Base-by-base conservation (phyloP, 92 coral and sea anemone genomes). In the Diadumene lineata region DNA sequence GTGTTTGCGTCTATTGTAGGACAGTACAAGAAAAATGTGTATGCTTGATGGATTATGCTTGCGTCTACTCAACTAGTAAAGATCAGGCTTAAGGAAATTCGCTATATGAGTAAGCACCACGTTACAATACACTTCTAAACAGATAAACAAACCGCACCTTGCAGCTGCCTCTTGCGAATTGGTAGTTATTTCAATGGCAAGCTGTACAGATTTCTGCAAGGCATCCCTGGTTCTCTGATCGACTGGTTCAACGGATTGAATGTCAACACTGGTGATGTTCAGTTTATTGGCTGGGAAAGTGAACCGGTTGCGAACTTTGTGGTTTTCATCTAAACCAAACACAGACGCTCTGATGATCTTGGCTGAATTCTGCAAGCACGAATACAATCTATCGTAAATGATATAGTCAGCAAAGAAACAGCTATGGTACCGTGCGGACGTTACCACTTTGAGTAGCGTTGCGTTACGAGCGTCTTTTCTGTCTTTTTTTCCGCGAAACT, bases 111-210 rank as follows among this genome's bases (percentile, higher is more conserved):
- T n/a, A n/a, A n/a, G n/a, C n/a, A n/a, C n/a, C n/a, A n/a, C n/a
- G n/a, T n/a, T n/a, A n/a, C n/a, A n/a, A n/a, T n/a, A n/a, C n/a
- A n/a, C n/a, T n/a, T n/a, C n/a, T n/a, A n/a, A n/a, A n/a, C n/a
- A n/a, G n/a, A n/a, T n/a, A n/a, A n/a, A n/a, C n/a, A n/a, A n/a
- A n/a, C n/a, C n/a, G 18, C 38, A 94, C 99, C 99, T 92, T 38
- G 99, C 99, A 74, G 99, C 87, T 4, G 99, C 99, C 50, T 96
- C 99, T 73, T 96, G 99, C 0, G 99, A 92, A 70, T 96, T 96
- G 61, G 99, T 96, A 16, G 99, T 96, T 34, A 96, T 96, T 82
- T 96, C 99, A 60, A 96, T 96, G 23, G 99, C 99, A 57, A 96
- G 84, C 78, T 96, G 99, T 15, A 96, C 99, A 21, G 99, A 96